These are phyloP conservation scores for Thymelicus lineola DNA, from an alignment of 2,888 invertebrate species.

Conservation along the genomic window DNA sequence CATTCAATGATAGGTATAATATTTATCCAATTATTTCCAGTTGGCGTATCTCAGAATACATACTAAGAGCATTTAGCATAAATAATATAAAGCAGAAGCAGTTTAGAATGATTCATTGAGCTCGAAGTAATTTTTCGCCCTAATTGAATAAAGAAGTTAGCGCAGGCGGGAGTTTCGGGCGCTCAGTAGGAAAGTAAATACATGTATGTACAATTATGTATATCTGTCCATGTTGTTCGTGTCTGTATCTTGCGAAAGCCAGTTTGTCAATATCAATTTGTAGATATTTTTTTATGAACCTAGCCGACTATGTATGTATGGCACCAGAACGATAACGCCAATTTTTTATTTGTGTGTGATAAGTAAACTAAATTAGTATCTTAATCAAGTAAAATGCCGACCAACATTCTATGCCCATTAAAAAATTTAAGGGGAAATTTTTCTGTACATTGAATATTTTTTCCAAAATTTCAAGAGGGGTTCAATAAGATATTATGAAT, in stretches of 20 bases:
- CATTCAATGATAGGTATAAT: constrained; percentile 7
- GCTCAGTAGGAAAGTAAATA: neutral
- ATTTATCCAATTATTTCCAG: neutral
- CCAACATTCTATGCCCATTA: too few relatives aligned
- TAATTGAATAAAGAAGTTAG: constrained; percentile 52
- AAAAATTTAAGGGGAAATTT: too few relatives aligned
- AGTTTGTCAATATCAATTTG: neutral
- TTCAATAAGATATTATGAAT: too few relatives aligned
- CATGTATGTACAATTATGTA: neutral
- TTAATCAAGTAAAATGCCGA: too few relatives aligned
- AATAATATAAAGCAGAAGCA: constrained; percentile 48
- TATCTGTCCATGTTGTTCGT: too few relatives aligned
- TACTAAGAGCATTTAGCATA: constrained; percentile 49
- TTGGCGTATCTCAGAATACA: constrained; percentile 25
- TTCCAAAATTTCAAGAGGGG: too few relatives aligned
- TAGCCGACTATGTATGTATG: too few relatives aligned
- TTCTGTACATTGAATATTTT: too few relatives aligned
- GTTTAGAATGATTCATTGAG: constrained; percentile 51
- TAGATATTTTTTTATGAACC: too few relatives aligned
- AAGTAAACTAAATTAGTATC: too few relatives aligned
- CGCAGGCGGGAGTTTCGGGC: constrained; percentile 1
- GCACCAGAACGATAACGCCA: too few relatives aligned
- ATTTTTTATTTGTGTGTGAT: too few relatives aligned
- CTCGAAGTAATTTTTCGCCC: constrained; percentile 48
- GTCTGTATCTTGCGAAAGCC: neutral